A percentile compares a stretch with the other conserved stretches of the same genome.
Evolutionary conservation across 2,113 vertebrate species (phyloP).

Genomic region (Petrocephalus zakoni): DNA sequence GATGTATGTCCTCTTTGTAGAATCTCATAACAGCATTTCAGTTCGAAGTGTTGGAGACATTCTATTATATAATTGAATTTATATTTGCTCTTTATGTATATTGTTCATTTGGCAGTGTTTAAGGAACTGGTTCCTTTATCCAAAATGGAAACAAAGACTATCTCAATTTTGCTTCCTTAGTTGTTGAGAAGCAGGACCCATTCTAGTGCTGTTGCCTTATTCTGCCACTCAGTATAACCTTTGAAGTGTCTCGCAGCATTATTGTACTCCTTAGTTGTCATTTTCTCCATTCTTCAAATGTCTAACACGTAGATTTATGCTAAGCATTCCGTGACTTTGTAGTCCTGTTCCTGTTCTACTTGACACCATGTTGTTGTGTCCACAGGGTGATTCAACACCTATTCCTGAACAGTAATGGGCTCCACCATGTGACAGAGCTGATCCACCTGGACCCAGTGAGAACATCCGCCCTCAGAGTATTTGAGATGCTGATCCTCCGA

Average conservation of each 20-base stretch:
- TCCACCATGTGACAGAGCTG: slow-evolving; percentile 88
- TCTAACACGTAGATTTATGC: background rate
- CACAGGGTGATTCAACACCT: slow-evolving; percentile 78
- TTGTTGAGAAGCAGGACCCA: background rate
- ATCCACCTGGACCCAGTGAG: slow-evolving; percentile 82
- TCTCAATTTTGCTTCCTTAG: background rate
- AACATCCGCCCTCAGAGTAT: slow-evolving; percentile 78
- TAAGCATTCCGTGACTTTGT: background rate
- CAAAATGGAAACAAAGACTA: background rate
- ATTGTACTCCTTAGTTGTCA: background rate
- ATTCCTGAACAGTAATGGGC: slow-evolving; percentile 85
- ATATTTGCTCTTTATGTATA: background rate
- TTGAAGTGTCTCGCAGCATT: background rate
- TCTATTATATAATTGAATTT: background rate
- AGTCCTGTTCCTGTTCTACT: background rate
- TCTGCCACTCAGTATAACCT: background rate
- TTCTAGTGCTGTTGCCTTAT: background rate
- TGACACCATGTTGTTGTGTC: background rate
- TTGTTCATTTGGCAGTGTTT: background rate
- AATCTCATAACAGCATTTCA: too few relatives aligned
- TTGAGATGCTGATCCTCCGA: slow-evolving; percentile 83
- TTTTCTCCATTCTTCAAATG: background rate
- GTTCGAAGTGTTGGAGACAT: too few relatives aligned
- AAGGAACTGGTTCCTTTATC: background rate
- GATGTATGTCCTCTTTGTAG: background rate